Percentiles rank a stretch among this genome's conserved stretches.
Evolutionary conservation across 2,113 vertebrate genomes (phyloP).

Genomic region (Siniperca chuatsi): DNA sequence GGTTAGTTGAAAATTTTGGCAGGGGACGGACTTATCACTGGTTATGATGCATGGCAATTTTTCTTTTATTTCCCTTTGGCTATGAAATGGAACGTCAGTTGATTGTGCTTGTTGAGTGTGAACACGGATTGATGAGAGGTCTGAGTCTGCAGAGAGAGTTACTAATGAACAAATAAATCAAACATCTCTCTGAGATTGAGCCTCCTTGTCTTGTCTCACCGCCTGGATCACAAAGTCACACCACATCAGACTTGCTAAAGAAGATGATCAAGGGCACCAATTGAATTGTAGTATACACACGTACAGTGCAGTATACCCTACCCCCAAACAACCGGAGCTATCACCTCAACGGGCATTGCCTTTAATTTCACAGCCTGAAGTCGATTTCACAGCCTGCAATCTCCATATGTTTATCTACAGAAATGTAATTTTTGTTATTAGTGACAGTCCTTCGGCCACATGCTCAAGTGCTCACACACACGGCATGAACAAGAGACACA

Average conservation of each 20-base stretch:
- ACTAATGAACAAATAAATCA: constrained; percentile 82
- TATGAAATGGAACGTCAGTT: constrained; percentile 46
- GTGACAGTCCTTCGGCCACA: constrained; percentile 73
- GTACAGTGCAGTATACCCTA: constrained; percentile 52
- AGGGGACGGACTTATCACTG: constrained; percentile 59
- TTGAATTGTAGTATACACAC: constrained; percentile 78
- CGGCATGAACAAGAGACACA: constrained; percentile 20
- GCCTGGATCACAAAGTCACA: constrained; percentile 64
- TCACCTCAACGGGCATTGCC: constrained; percentile 69
- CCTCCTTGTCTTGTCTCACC: constrained; percentile 8
- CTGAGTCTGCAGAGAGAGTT: constrained; percentile 58
- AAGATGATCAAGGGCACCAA: constrained; percentile 80
- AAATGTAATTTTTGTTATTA: constrained; percentile 77
- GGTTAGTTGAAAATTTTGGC: constrained; percentile 64
- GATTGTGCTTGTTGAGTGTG: constrained; percentile 72
- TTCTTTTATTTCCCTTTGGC: constrained; percentile 52
- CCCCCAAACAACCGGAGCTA: constrained; percentile 68
- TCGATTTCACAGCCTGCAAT: constrained; percentile 81
- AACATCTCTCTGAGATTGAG: constrained; percentile 67
- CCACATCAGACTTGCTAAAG: constrained; percentile 71
- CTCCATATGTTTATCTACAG: constrained; percentile 79
- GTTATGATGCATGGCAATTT: constrained; percentile 59
- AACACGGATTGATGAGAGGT: constrained; percentile 78
- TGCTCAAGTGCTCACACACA: constrained; percentile 58
- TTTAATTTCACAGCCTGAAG: constrained; percentile 83